phyloP scores from a whole-genome alignment of 2,888 invertebrate species.

The Dexiosoma caninum region DNA sequence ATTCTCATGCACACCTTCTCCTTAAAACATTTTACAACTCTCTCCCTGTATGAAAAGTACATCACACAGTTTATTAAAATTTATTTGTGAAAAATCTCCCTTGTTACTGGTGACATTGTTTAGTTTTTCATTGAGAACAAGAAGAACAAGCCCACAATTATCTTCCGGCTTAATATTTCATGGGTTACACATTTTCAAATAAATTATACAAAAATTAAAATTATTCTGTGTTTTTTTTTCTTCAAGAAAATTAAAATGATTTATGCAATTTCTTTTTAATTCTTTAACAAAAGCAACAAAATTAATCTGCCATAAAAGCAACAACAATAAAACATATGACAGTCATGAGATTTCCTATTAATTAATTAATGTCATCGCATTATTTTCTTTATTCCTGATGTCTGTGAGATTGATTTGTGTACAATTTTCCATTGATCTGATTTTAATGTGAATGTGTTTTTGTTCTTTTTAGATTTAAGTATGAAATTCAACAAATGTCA shows the following conservation, averaged over 20 bases:
- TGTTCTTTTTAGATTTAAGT: neutral
- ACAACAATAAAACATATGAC: neutral
- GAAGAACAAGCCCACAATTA: neutral
- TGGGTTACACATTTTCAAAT: constrained; percentile 11
- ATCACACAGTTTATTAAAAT: neutral
- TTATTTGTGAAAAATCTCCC: neutral
- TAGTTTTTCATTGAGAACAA: constrained; percentile 9
- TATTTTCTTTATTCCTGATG: constrained; percentile 12
- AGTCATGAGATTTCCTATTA: constrained; percentile 31
- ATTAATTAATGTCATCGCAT: constrained; percentile 47
- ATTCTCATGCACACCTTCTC: constrained; percentile 16
- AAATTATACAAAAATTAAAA: neutral
- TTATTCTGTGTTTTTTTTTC: too few species aligned
- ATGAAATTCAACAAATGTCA: constrained; percentile 26
- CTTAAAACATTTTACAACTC: neutral
- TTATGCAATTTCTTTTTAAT: constrained; percentile 4
- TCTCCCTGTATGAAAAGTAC: neutral
- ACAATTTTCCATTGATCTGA: constrained; percentile 3
- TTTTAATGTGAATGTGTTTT: neutral
- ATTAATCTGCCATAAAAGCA: constrained; percentile 24
- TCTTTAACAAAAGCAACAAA: neutral
- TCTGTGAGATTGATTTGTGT: constrained; percentile 5
- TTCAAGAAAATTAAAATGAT: constrained; percentile 28
- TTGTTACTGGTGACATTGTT: neutral
- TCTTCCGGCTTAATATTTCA: constrained; percentile 34